Evolutionary conservation across 2,113 vertebrate genomes (phyloP).

Genomic region (Nothoprocta pentlandii): DNA sequence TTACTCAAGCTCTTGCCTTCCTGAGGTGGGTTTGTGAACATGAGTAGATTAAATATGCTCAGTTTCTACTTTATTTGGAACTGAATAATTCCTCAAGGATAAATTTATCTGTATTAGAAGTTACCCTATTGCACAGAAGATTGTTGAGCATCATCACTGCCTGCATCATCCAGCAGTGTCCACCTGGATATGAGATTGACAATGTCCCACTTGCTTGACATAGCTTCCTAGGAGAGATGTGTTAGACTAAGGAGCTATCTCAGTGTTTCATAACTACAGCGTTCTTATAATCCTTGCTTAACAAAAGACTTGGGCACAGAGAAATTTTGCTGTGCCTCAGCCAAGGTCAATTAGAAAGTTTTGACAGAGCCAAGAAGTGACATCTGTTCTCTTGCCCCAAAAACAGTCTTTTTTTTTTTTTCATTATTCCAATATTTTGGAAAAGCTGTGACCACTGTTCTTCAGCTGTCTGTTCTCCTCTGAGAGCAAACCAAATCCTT

Average conservation of each 20-base stretch:
- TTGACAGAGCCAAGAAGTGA: neutral
- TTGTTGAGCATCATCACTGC: neutral
- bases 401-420: neutral
- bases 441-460: neutral
- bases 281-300: neutral
- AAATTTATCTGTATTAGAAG: neutral
- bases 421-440: neutral
- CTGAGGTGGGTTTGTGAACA: neutral
- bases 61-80: neutral
- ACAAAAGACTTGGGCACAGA: neutral
- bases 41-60: neutral
- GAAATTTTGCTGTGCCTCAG: neutral
- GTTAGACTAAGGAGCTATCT: neutral
- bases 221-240: neutral
- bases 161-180: neutral
- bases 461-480: neutral
- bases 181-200: neutral
- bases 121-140: fast-evolving
- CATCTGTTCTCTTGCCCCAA: neutral
- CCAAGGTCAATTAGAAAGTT: neutral
- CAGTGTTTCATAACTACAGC: neutral
- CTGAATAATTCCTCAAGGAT: neutral
- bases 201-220: neutral
- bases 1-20: neutral
- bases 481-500: neutral